Percentiles rank a stretch among this genome's conserved stretches.
These are phyloP conservation scores for Hippocampus zosterae DNA, from an alignment of 2,113 vertebrate genomes.

Conservation along the genomic window DNA sequence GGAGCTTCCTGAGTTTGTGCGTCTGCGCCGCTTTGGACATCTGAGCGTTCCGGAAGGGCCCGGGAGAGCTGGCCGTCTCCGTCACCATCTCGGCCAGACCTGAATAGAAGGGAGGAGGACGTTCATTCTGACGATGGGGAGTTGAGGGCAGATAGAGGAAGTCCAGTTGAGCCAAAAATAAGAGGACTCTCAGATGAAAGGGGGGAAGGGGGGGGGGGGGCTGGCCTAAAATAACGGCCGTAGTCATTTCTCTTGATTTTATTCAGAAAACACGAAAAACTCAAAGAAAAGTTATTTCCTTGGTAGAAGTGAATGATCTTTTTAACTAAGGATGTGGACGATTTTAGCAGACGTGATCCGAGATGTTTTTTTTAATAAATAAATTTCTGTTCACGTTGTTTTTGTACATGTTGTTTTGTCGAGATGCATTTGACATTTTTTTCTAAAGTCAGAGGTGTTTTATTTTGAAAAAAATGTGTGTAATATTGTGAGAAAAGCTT, in stretches of 20 bases:
- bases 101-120: conserved; percentile 49
- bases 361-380: too few species aligned
- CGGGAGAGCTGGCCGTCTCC: conserved; percentile 84
- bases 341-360: too few species aligned
- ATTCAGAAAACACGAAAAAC: background rate
- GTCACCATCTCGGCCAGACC: conserved; percentile 83
- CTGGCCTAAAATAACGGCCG: background rate
- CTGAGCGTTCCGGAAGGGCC: conserved; percentile 84
- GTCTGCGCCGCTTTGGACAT: conserved; percentile 96
- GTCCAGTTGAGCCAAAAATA: conserved; percentile 39
- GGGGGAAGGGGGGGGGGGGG: background rate
- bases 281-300: too few species aligned
- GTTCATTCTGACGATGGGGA: conserved; percentile 15
- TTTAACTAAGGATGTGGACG: too few species aligned
- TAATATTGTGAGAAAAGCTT: too few species aligned
- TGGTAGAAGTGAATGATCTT: too few species aligned
- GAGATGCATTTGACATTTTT: too few species aligned
- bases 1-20: conserved; percentile 88
- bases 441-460: too few species aligned
- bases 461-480: too few species aligned
- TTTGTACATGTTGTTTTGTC: too few species aligned
- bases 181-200: conserved; percentile 25
- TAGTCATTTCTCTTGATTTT: background rate
- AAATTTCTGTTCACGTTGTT: too few species aligned
- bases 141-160: conserved; percentile 42